phyloP scores from a whole-genome alignment of 2,888 invertebrate species.

The Stenoptilia bipunctidactyla region DNA sequence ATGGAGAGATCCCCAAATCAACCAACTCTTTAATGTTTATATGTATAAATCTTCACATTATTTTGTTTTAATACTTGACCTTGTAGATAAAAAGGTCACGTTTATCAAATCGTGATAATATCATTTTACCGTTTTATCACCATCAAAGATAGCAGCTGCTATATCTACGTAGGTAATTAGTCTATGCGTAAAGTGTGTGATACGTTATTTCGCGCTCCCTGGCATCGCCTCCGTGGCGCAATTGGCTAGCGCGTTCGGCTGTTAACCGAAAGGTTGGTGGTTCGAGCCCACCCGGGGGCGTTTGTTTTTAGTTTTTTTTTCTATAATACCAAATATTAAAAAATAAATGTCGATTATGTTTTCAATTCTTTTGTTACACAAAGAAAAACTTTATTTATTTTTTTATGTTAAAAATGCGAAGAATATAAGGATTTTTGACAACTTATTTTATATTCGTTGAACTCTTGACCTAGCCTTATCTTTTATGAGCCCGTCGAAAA shows the following conservation, averaged over 20 bases:
- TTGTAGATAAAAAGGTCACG: no score
- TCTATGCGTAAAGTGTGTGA: not conserved
- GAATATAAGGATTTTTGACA: no score
- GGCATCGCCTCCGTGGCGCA: conserved; percentile 87
- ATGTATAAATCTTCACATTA: no score
- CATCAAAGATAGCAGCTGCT: not conserved
- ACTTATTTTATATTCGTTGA: no score
- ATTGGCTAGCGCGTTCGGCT: conserved; percentile 98
- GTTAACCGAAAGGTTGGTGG: conserved; percentile 99
- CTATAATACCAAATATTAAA: not conserved
- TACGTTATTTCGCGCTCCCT: not conserved
- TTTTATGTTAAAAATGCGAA: not conserved
- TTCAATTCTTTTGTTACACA: no score
- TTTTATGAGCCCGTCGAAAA: no score
- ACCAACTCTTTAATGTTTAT: no score
- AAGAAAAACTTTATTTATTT: not conserved
- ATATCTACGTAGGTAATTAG: no score
- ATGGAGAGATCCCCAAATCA: no score
- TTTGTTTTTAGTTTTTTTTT: not conserved
- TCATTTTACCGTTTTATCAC: not conserved
- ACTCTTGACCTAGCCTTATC: no score
- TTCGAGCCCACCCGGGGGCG: conserved; percentile 98
- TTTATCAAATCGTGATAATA: not conserved
- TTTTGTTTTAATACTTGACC: no score
- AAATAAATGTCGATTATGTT: no score